Percentiles rank a stretch among this genome's conserved stretches.
phyloP scores from a whole-genome alignment of 2,113 vertebrate species.

The Ceyx margarethae region DNA sequence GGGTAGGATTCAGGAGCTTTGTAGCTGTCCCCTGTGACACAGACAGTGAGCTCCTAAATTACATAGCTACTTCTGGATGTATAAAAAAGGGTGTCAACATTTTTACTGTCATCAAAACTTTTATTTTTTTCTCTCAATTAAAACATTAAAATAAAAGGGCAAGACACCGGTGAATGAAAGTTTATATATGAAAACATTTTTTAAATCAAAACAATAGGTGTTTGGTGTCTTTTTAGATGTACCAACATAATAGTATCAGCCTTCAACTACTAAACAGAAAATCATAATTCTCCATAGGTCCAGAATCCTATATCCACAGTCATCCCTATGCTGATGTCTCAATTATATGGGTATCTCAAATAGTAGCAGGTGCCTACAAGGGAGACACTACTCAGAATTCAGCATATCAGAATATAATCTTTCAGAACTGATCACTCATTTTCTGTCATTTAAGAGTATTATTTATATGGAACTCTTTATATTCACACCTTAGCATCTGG shows the following conservation, averaged over 20 bases:
- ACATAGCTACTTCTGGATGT: not conserved
- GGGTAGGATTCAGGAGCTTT: not conserved
- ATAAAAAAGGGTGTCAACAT: not conserved
- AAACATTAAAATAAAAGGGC: not conserved
- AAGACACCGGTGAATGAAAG: not conserved
- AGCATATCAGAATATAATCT: not conserved
- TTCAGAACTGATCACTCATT: not conserved
- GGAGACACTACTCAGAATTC: not conserved
- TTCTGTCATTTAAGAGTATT: not conserved
- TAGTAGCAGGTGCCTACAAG: not conserved
- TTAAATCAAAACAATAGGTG: not conserved
- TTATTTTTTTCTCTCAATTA: not conserved
- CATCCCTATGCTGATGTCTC: not conserved
- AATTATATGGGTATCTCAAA: not conserved
- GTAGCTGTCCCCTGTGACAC: rapidly evolving
- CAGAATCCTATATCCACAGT: no score
- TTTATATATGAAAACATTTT: not conserved
- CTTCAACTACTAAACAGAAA: not conserved
- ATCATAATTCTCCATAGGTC: not conserved
- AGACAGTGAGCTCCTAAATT: not conserved
- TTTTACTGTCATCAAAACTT: not conserved
- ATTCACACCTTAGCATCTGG: not conserved
- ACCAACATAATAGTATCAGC: not conserved
- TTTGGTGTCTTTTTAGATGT: not conserved
- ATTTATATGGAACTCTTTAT: not conserved